Conservation (phyloP, 2,113 vertebrate genomes). For the Oenanthe melanoleuca region DNA sequence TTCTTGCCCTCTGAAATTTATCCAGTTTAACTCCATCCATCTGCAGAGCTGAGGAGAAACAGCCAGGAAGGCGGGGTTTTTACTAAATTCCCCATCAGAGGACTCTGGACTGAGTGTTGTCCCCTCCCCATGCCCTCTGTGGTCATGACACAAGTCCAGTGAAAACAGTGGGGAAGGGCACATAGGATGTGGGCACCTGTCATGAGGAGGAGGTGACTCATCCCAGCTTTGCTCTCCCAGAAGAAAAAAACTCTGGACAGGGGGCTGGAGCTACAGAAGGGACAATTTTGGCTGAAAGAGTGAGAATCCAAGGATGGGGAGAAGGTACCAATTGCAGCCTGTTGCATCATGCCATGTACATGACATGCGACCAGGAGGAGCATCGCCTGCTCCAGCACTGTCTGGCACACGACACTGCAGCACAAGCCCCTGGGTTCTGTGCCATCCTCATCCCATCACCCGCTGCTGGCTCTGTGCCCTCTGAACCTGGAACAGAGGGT, state of each 20-base stretch:
- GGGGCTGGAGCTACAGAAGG: neutral
- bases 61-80: neutral
- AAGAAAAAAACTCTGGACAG: neutral
- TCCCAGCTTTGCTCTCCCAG: neutral
- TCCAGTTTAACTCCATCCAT: neutral
- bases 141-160: neutral
- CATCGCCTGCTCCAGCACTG: rapidly evolving
- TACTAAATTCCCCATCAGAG: neutral
- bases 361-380: neutral
- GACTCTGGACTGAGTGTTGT: neutral
- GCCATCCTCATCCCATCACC: neutral
- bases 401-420: rapidly evolving
- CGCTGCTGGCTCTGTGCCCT: neutral
- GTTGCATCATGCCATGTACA: neutral
- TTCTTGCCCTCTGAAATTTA: neutral
- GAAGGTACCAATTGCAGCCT: neutral
- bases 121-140: neutral
- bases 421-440: neutral
- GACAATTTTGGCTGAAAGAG: neutral
- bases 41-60: neutral
- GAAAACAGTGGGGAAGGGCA: neutral
- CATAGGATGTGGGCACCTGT: neutral
- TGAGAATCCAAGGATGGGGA: neutral
- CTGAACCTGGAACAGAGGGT: neutral
- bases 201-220: neutral